Evolutionary conservation across 2,888 invertebrate genomes (phyloP).

Genomic region (Clistopyga incitator): DNA sequence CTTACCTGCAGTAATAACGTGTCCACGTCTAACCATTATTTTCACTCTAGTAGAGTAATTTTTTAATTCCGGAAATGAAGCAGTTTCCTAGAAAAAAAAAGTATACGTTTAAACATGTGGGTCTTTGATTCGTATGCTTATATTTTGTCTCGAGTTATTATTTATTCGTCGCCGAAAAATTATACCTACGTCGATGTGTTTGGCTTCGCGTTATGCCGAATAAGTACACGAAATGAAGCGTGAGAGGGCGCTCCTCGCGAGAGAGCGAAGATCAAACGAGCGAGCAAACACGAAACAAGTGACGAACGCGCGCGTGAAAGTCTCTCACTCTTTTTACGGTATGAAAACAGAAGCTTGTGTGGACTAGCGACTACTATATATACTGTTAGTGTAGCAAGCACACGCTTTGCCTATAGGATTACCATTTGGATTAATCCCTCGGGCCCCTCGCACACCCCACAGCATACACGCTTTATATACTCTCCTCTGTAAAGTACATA

Average conservation of each 20-base stretch:
- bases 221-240: slow-evolving; percentile 78
- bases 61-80: background rate
- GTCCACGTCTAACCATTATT: too few relatives aligned
- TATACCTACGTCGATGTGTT: background rate
- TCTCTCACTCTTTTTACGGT: slow-evolving; percentile 71
- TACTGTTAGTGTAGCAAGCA: slow-evolving; percentile 24
- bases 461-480: slow-evolving; percentile 37
- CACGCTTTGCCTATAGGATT: slow-evolving; percentile 82
- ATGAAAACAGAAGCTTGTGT: slow-evolving; percentile 78
- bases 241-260: slow-evolving; percentile 45
- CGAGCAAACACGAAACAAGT: slow-evolving; percentile 83
- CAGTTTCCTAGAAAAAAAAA: background rate
- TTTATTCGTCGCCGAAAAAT: background rate
- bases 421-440: slow-evolving; percentile 82
- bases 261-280: slow-evolving; percentile 82
- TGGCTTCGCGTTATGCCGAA: slow-evolving; percentile 66
- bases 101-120: background rate
- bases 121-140: background rate
- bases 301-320: slow-evolving; percentile 75
- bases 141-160: slow-evolving; percentile 18
- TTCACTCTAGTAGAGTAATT: background rate
- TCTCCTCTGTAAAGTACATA: slow-evolving; percentile 54
- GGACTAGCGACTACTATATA: slow-evolving; percentile 1
- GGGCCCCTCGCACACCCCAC: slow-evolving; percentile 68
- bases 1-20: too few relatives aligned